Conservation (phyloP, 2,113 vertebrate species). For the Etheostoma cragini region DNA sequence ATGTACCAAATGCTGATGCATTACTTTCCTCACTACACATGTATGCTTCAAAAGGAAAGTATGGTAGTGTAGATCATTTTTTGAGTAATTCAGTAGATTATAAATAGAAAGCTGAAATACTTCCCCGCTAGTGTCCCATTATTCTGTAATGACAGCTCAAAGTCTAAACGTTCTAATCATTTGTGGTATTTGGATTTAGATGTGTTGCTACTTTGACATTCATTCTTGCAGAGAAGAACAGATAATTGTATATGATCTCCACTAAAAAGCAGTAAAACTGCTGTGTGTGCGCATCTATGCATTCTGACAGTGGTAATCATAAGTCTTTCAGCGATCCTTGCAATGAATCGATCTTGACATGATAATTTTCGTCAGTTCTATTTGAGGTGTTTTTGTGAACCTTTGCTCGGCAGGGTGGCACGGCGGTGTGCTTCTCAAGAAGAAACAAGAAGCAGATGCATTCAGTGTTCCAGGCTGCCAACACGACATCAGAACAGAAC, state of each 20-base stretch:
- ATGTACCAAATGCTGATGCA: conserved; percentile 5
- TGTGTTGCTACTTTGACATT: conserved; percentile 57
- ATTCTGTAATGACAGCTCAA: conserved; percentile 36
- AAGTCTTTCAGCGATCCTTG: conserved; percentile 70
- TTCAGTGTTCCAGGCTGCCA: conserved; percentile 76
- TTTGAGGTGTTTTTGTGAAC: conserved; percentile 77
- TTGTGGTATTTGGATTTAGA: conserved; percentile 53
- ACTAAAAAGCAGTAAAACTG: conserved; percentile 51
- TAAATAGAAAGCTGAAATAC: conserved; percentile 29
- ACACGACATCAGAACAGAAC: conserved; percentile 70
- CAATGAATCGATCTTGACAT: conserved; percentile 83
- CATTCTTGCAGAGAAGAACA: conserved; percentile 55
- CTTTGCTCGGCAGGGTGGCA: conserved; percentile 72
- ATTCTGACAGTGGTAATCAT: conserved; percentile 75
- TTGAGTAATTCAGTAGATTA: conserved; percentile 19
- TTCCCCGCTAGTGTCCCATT: conserved; percentile 42
- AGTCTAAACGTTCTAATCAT: conserved; percentile 50
- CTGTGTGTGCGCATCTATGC: conserved; percentile 46
- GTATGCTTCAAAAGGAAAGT: background rate
- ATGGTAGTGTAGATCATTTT: conserved; percentile 30
- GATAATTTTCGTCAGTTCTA: conserved; percentile 78
- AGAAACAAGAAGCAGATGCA: conserved; percentile 74
- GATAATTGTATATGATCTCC: conserved; percentile 71
- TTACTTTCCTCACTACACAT: conserved; percentile 22
- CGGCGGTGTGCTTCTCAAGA: conserved; percentile 34